These are phyloP conservation scores for Microplitis deprimator DNA, from an alignment of 2,888 invertebrate species.

Conservation along the genomic window DNA sequence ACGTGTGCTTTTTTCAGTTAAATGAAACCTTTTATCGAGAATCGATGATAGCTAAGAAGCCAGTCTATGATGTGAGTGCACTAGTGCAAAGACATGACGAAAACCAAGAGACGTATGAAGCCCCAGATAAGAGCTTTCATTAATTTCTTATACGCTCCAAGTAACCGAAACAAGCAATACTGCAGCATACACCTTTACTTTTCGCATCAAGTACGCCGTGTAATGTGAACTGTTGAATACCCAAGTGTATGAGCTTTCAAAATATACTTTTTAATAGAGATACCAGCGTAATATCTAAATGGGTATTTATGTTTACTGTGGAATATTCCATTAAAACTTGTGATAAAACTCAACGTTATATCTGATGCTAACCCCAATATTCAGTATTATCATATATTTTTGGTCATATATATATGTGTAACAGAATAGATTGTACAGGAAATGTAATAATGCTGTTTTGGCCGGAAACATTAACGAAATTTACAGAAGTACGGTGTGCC, in stretches of 20 bases:
- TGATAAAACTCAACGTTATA: background rate
- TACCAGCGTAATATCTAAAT: background rate
- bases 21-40: background rate
- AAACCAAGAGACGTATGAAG: background rate
- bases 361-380: background rate
- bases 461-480: constrained; percentile 31
- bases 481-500: constrained; percentile 20
- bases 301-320: background rate
- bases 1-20: background rate
- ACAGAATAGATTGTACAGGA: constrained; percentile 2
- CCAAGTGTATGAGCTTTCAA: background rate
- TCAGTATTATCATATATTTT: background rate
- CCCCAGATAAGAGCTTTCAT: background rate
- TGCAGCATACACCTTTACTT: too few species aligned
- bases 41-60: constrained; percentile 10
- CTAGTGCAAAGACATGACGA: background rate
- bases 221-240: too few species aligned
- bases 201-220: too few species aligned
- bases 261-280: background rate
- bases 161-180: background rate
- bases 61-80: constrained; percentile 1
- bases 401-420: background rate
- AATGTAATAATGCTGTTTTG: background rate
- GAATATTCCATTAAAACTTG: background rate
- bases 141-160: background rate